Conservation (phyloP, 2,888 invertebrate species). For the Aplocera efformata region DNA sequence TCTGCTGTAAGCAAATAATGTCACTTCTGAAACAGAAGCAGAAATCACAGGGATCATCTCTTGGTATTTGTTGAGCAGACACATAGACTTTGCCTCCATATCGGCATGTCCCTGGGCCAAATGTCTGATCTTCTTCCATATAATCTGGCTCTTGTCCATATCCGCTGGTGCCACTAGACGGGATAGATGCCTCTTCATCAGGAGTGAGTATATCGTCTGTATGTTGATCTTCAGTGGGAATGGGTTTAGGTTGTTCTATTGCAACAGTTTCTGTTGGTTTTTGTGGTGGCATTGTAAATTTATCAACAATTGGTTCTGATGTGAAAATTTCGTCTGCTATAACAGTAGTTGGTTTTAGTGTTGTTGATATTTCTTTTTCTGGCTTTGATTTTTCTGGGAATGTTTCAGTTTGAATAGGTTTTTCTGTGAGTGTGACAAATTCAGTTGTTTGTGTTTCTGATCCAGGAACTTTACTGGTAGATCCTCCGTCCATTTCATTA, state of each 20-base stretch:
- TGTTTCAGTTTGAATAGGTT: constrained; percentile 20
- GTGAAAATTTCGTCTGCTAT: constrained; percentile 25
- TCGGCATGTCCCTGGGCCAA: constrained; percentile 94
- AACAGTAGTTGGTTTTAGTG: constrained; percentile 21
- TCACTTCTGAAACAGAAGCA: constrained; percentile 98
- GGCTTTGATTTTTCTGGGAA: constrained; percentile 17
- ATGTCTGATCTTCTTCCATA: constrained; percentile 88
- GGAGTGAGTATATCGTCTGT: constrained; percentile 57
- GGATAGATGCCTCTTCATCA: constrained; percentile 56
- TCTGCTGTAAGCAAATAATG: constrained; percentile 96
- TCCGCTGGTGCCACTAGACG: constrained; percentile 59
- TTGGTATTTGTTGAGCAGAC: constrained; percentile 96
- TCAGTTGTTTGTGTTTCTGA: constrained; percentile 22
- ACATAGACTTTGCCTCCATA: constrained; percentile 96
- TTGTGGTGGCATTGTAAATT: constrained; percentile 45
- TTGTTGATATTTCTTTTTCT: constrained; percentile 21
- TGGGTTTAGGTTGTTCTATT: constrained; percentile 54
- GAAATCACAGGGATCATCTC: constrained; percentile 97
- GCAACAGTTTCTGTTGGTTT: constrained; percentile 37
- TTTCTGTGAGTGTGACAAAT: constrained; percentile 17
- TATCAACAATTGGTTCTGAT: constrained; percentile 31
- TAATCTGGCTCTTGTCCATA: constrained; percentile 84
- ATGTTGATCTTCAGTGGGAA: constrained; percentile 46
- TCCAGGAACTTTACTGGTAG: constrained; percentile 7
- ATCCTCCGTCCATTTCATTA: constrained; percentile 11